A percentile compares a stretch with the other conserved stretches of the same genome.
Evolutionary conservation across 1,140 invertebrate genomes (phyloP).

Genomic region (Scaptomyza graminum): DNA sequence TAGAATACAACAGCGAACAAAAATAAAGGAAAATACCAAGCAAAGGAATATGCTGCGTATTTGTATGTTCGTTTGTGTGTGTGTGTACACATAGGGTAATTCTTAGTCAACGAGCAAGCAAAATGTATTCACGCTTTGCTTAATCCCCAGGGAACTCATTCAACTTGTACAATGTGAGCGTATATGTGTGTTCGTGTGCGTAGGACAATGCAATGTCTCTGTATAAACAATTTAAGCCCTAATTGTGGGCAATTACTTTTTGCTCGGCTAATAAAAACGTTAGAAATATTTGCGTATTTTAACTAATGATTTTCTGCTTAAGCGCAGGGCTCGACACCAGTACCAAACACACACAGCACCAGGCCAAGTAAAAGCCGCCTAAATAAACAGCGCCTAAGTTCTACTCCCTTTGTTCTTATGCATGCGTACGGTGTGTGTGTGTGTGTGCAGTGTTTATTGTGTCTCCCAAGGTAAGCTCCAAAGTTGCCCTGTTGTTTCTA

Average conservation of each 20-base stretch:
- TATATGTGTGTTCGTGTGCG: conserved; percentile 40
- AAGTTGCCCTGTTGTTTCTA: conserved; percentile 36
- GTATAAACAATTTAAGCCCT: conserved; percentile 66
- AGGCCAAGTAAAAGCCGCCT: conserved; percentile 33
- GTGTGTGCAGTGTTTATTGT: conserved; percentile 20
- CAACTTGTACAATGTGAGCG: background rate
- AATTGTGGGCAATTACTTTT: conserved; percentile 79
- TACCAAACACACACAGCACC: background rate
- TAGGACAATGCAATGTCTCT: conserved; percentile 56
- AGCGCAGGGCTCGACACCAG: conserved; percentile 26
- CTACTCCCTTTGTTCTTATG: conserved; percentile 42
- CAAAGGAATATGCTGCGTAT: conserved; percentile 20
- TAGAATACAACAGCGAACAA: background rate
- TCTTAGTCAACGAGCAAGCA: conserved; percentile 78
- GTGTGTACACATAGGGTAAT: conserved; percentile 59
- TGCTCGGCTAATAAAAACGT: conserved; percentile 76
- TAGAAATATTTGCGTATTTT: conserved; percentile 80
- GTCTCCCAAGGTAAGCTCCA: conserved; percentile 27
- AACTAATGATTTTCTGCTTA: conserved; percentile 79
- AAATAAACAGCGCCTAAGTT: conserved; percentile 58
- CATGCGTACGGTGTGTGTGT: too few species aligned
- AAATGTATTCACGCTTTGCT: conserved; percentile 73
- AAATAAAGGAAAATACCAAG: conserved; percentile 23
- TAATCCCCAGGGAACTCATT: conserved; percentile 59
- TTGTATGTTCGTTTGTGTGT: conserved; percentile 8